These are phyloP conservation scores for Scaeva pyrastri DNA, from an alignment of 2,888 invertebrate genomes.

Conservation along the genomic window DNA sequence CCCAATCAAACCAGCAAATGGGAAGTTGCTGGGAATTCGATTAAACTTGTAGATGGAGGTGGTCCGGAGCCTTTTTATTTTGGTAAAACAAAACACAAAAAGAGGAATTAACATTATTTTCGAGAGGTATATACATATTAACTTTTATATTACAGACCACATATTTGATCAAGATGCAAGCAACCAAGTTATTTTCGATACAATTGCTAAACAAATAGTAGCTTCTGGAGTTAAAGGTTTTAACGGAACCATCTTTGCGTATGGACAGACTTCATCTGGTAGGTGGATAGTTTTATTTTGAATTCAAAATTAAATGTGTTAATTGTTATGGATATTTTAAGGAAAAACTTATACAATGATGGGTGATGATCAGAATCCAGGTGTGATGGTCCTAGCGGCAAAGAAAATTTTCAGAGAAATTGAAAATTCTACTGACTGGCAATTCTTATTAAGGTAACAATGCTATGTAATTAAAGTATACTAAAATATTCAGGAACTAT, in stretches of 20 bases:
- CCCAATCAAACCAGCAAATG: slow-evolving; percentile 86
- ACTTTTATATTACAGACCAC: slow-evolving; percentile 86
- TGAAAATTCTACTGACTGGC: slow-evolving; percentile 86
- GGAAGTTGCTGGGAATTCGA: slow-evolving; percentile 86
- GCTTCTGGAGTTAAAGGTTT: slow-evolving; percentile 89
- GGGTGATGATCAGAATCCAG: slow-evolving; percentile 88
- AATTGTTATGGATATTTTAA: slow-evolving; percentile 57
- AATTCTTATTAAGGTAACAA: slow-evolving; percentile 87
- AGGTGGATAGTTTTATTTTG: slow-evolving; percentile 8
- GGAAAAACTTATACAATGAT: slow-evolving; percentile 93
- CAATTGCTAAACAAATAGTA: slow-evolving; percentile 89
- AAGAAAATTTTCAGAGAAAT: slow-evolving; percentile 89
- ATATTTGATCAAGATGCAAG: slow-evolving; percentile 87
- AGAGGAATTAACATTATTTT: neutral
- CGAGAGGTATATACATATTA: neutral
- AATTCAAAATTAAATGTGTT: neutral
- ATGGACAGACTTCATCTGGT: slow-evolving; percentile 96
- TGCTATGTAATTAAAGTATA: too few species aligned
- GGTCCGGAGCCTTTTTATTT: slow-evolving; percentile 84
- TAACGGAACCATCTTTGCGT: slow-evolving; percentile 95
- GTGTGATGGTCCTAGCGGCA: slow-evolving; percentile 90
- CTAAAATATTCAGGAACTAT: too few species aligned
- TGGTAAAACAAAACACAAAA: too few species aligned
- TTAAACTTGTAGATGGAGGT: slow-evolving; percentile 86
- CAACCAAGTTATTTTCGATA: slow-evolving; percentile 88